These are phyloP conservation scores for Lutjanus argentimaculatus DNA, from an alignment of 2,797 vertebrate genomes.

Conservation along the genomic window DNA sequence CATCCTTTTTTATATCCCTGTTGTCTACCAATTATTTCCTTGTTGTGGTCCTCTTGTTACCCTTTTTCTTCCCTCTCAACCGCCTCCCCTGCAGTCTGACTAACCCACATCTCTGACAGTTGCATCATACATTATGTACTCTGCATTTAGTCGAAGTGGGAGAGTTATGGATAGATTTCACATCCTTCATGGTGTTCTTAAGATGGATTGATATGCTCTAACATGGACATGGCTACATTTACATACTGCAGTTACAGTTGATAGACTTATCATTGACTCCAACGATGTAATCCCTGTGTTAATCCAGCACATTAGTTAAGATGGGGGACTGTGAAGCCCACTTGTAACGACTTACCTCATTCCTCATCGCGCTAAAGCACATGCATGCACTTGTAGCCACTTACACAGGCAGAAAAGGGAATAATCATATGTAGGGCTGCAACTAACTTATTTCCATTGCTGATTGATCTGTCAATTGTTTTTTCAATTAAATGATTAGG, in stretches of 20 bases:
- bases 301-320: slow-evolving; percentile 19
- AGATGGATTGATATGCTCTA: slow-evolving; percentile 1
- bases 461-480: too few relatives aligned
- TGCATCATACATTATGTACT: slow-evolving; percentile 10
- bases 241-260: background rate
- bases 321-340: background rate
- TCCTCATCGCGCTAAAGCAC: background rate
- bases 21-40: slow-evolving; percentile 23
- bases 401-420: background rate
- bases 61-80: slow-evolving; percentile 8
- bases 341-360: slow-evolving; percentile 4
- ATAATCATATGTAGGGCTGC: background rate
- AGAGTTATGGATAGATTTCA: slow-evolving; percentile 2
- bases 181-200: background rate
- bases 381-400: background rate
- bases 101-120: slow-evolving; percentile 15
- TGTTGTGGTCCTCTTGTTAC: slow-evolving; percentile 7
- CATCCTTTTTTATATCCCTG: slow-evolving; percentile 22
- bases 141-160: slow-evolving; percentile 8
- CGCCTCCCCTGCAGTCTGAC: slow-evolving; percentile 23
- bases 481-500: too few relatives aligned
- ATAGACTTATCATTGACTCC: background rate
- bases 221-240: slow-evolving; percentile 7
- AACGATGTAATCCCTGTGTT: slow-evolving; percentile 26
- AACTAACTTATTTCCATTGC: too few relatives aligned